Evolutionary conservation across 2,888 invertebrate species (phyloP), one percentile per base, ranked within the genome.

Genomic region (Antitype chi): DNA sequence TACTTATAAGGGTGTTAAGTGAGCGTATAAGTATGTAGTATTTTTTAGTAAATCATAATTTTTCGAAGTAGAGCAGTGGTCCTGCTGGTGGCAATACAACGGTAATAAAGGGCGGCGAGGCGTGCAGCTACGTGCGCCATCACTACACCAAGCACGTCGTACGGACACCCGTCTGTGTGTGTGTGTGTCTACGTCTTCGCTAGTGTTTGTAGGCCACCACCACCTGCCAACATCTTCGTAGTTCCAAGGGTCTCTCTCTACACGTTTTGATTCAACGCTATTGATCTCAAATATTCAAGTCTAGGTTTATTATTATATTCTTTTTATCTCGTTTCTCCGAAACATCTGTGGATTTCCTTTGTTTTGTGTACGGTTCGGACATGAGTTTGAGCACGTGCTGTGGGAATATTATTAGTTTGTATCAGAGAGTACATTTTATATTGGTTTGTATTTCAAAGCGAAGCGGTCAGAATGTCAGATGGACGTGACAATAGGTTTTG

Each of bases 261-360:
- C 67, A 87, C 75, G 69, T 90, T 87, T 86, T 86, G 88, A 91
- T 90, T 90, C 90, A 87, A 88, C 87, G 86, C 89, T 90, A 92
- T 92, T 92, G 91, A 93, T 91, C 90, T 88, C 80, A 84, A 89
- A 87, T 88, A 89, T 90, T 90, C 87, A 86, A 89, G 85, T 82
- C 84, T 78, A 82, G 85, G 79, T 88, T 88, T 86, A 90, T 93
- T 93, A 90, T 93, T 80, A 82, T 81, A 80, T 83, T 81, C 76
- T 80, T 90, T 93, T 92, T 89, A 87, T 89, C 71, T 85, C 47
- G 86, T 88, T 91, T 92, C 91, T 85, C 79, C 80, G 91, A 91
- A 92, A 93, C 93, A 94, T 94, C 93, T 95, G 94, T 92, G 90
- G 80, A 79, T 81, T 89, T 91, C 87, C 89, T 93, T 94, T 93